These are phyloP conservation scores for Macaca nemestrina DNA, from an alignment of 2,113 vertebrate species.

Conservation along the genomic window DNA sequence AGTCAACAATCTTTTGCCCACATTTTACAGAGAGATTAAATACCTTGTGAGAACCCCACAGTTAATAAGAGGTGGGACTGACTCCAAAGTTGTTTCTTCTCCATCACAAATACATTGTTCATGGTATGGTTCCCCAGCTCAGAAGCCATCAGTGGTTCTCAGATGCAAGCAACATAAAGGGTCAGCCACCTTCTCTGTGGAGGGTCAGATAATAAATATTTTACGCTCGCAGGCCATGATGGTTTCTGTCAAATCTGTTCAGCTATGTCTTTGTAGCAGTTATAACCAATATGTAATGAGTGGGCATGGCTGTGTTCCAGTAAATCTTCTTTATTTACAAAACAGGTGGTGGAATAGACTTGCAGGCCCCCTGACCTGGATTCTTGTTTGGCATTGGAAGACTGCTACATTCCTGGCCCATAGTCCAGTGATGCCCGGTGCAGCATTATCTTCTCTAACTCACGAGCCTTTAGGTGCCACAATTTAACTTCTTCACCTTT, in stretches of 20 bases:
- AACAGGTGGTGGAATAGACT: not conserved
- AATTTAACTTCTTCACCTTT: not conserved
- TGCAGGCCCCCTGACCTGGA: not conserved
- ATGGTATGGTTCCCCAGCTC: not conserved
- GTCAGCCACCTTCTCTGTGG: not conserved
- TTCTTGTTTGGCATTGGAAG: not conserved
- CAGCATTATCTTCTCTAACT: not conserved
- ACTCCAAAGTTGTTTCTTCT: not conserved
- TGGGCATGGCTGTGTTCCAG: not conserved
- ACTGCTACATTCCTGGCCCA: not conserved
- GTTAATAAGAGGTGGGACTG: not conserved
- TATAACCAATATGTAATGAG: not conserved
- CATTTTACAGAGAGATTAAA: not conserved
- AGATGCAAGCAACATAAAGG: not conserved
- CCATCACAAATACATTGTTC: rapidly evolving
- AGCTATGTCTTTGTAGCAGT: not conserved
- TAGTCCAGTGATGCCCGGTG: not conserved
- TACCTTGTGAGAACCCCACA: not conserved
- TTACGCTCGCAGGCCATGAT: not conserved
- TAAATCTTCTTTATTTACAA: not conserved
- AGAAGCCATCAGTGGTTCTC: not conserved
- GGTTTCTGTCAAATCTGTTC: not conserved
- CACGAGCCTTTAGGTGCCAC: not conserved
- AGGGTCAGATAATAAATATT: not conserved
- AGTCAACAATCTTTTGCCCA: not conserved